phyloP scores from a whole-genome alignment of 2,888 invertebrate genomes.

The Thyatira batis region DNA sequence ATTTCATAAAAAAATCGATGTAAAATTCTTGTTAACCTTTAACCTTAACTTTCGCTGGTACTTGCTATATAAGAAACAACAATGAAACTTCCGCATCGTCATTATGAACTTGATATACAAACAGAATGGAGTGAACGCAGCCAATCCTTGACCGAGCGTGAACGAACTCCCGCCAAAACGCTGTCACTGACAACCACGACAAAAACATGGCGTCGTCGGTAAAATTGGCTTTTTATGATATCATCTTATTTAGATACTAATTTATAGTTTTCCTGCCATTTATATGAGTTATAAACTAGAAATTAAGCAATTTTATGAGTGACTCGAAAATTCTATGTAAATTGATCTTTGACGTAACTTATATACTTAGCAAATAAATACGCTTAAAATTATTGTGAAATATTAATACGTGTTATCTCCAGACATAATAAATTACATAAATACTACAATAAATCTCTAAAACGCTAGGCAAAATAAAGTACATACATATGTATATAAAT shows the following conservation, averaged over 20 bases:
- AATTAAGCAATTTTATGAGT: not conserved
- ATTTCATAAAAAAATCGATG: too few relatives aligned
- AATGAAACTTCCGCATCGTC: constrained; percentile 57
- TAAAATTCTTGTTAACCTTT: constrained; percentile 41
- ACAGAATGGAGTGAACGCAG: constrained; percentile 25
- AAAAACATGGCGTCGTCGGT: constrained; percentile 14
- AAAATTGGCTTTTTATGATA: constrained; percentile 23
- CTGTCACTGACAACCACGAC: constrained; percentile 31
- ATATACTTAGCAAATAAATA: too few relatives aligned
- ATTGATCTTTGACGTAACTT: not conserved
- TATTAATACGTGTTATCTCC: too few relatives aligned
- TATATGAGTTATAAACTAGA: constrained; percentile 22
- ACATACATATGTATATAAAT: too few relatives aligned
- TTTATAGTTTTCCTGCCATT: constrained; percentile 37
- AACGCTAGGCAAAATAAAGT: not conserved
- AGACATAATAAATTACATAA: too few relatives aligned
- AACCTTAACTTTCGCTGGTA: constrained; percentile 66
- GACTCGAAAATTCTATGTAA: not conserved
- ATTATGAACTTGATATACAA: constrained; percentile 53
- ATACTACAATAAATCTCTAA: too few relatives aligned
- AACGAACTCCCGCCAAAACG: constrained; percentile 34
- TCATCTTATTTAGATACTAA: constrained; percentile 28
- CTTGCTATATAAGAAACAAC: constrained; percentile 44
- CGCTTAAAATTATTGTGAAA: too few relatives aligned
- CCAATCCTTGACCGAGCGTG: constrained; percentile 55